Base-by-base conservation (phyloP, 2,113 vertebrate genomes). In the Oreamnos americanus region DNA sequence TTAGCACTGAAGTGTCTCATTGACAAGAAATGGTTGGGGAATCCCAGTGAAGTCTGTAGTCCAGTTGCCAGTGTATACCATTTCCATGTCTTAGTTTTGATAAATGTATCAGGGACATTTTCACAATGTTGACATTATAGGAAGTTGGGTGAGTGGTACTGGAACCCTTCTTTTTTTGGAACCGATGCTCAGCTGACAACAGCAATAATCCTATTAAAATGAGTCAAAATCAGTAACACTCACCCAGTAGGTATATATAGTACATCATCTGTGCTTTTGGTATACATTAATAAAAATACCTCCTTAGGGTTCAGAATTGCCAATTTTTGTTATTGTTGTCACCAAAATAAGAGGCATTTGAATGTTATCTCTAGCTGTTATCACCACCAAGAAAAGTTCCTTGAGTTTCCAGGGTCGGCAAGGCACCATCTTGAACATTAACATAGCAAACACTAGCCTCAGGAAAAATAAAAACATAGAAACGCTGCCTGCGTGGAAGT, bases 371-470 rank as follows among this genome's bases (percentile, higher is more conserved):
- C 47, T 79, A 85, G 81, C 45, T 89, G 85, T 96, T 96, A 94
- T 89, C 96, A 45, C 78, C 82, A 93, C 91, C 91, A 76, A 94
- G 96, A 91, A 96, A 97, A 89, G 96, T 39, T 64, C 95, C 71
- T 6, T 49, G 78, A 87, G 91, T 81, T 91, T 92, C 93, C 58
- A 55, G 67, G 53, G 89, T 90, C 57, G 67, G 71, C 55, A 26
- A 93, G 89, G 96, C 91, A 86, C 97, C 86, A 33, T 88, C 60
- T 17, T 83, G 58, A 78, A 91, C 4, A 0, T 84, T 84, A 87
- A 93, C 97, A 98, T 30, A 86, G 76, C 96, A 85, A 86, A 91
- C 85, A 91, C 82, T 93, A 89, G 79, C 51, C 45, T 92, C 7
- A 8, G 53, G 85, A 53, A 91, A 28, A 74, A 39, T 36, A 39